Base-by-base conservation (phyloP, 2,888 invertebrate species). In the Lycocerus yunnanus region DNA sequence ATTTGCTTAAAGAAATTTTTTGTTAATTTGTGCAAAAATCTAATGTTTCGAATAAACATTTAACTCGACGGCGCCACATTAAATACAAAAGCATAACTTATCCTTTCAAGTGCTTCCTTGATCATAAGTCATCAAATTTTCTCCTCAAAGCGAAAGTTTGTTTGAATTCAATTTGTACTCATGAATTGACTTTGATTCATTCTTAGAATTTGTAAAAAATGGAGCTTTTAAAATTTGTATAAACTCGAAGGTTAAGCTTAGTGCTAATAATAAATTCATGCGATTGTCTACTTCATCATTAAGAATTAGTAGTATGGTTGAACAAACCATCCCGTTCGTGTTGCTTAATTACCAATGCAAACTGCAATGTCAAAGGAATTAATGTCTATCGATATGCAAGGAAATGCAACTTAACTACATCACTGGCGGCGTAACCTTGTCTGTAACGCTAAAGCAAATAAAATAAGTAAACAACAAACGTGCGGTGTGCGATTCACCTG, bases 361-460 rank as follows among this genome's bases (percentile, higher is more conserved):
- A 63, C 18, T 18, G 61, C 15, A 63, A 63, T 15, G 61, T 63
- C 71, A 43, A 71, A 68, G 65, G 71, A 68, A 71, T 74, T 74
- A 74, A 74, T 68, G 71, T 43, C 15, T 20, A 61, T 71, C 74
- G 74, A 74, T 74, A 74, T 66, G 71, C 68, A 71, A 74, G 74
- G 74, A 74, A 74, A 74, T 74, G 74, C 74, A 74, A 68, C 70
- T 71, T 68, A 74, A 74, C 71, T 74, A 71, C 71, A 74, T 59
- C 71, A 68, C 58, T 20, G 73, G 66, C 71, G 76, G 67, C 66
- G 72, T 68, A 74, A 77, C 74, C 74, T 74, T 74, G 74, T 74
- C 71, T 72, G 74, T 74, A 74, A 75, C 70, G 74, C 68, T 71
- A 67, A 65, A 74, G 68, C 72, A 77, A 77, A 77, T 69, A 71